Conservation (phyloP, 2,888 invertebrate species). For the Meteorus colon region DNA sequence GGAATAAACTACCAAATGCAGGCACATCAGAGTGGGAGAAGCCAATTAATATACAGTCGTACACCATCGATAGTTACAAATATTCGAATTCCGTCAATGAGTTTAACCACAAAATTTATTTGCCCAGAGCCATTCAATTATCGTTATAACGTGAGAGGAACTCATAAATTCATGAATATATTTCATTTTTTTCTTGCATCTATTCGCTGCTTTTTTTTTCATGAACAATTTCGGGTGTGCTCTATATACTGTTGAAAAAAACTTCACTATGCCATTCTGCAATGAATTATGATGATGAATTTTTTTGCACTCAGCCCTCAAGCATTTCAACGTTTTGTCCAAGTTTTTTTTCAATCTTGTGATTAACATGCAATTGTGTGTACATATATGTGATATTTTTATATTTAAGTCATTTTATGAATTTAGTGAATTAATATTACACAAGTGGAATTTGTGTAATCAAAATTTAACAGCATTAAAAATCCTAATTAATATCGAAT, state of each 20-base stretch:
- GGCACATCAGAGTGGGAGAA: conserved; percentile 45
- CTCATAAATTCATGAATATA: conserved; percentile 40
- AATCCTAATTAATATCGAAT: neutral
- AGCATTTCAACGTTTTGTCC: neutral
- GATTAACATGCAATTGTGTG: neutral
- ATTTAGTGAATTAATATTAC: neutral
- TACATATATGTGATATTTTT: neutral
- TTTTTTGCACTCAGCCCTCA: conserved; percentile 17
- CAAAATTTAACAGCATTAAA: neutral
- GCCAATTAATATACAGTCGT: conserved; percentile 41
- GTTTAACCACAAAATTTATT: conserved; percentile 52
- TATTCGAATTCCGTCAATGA: conserved; percentile 36
- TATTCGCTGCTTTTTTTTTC: neutral
- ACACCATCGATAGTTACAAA: conserved; percentile 22
- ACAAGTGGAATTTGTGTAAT: neutral
- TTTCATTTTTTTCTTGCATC: neutral
- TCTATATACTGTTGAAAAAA: neutral
- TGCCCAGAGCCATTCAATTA: conserved; percentile 51
- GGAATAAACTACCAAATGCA: neutral
- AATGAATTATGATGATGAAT: conserved; percentile 24
- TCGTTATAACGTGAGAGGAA: conserved; percentile 31
- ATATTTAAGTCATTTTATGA: neutral
- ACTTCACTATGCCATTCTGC: neutral
- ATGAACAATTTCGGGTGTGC: conserved; percentile 14
- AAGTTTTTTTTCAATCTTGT: neutral